phyloP scores from a whole-genome alignment of 2,888 invertebrate species.

The Melanotus villosus region DNA sequence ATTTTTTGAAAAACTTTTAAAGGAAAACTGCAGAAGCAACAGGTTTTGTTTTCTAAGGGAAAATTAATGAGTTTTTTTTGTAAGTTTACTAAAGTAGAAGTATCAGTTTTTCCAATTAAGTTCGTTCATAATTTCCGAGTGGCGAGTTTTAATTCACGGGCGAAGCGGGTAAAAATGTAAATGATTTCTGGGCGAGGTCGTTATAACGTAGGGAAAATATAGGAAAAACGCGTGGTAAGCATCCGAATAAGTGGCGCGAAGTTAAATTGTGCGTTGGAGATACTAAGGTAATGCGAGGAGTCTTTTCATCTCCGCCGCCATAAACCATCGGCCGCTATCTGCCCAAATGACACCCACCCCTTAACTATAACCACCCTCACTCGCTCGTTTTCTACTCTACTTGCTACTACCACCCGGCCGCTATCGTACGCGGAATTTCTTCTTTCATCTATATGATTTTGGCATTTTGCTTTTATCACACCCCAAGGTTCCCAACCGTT shows the following conservation, averaged over 20 bases:
- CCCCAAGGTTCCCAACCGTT: slow-evolving; percentile 23
- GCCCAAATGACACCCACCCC: slow-evolving; percentile 55
- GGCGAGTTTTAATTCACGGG: slow-evolving; percentile 4
- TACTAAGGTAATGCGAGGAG: slow-evolving; percentile 56
- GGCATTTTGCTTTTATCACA: slow-evolving; percentile 36
- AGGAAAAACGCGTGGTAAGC: slow-evolving; percentile 56
- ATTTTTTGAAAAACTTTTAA: too few species aligned
- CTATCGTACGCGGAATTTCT: slow-evolving; percentile 37
- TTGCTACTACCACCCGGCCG: slow-evolving; percentile 21
- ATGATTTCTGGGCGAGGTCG: slow-evolving; percentile 23
- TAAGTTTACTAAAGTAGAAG: too few species aligned
- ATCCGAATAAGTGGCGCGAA: slow-evolving; percentile 53
- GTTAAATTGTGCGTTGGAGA: slow-evolving; percentile 61
- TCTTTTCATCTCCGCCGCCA: slow-evolving; percentile 57
- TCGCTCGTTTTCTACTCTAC: slow-evolving; percentile 43
- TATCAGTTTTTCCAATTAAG: slow-evolving; percentile 24
- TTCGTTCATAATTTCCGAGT: slow-evolving; percentile 15
- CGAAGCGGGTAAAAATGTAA: slow-evolving; percentile 6
- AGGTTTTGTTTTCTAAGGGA: too few species aligned
- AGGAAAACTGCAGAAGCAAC: slow-evolving; percentile 14
- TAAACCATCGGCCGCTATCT: slow-evolving; percentile 61
- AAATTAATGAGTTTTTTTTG: too few species aligned
- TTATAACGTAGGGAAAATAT: slow-evolving; percentile 38
- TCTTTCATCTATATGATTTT: slow-evolving; percentile 39
- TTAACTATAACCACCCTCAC: slow-evolving; percentile 13